Percentiles rank a stretch among this genome's conserved stretches.
These are phyloP conservation scores for Cyprinella venusta DNA, from an alignment of 2,797 vertebrate species.

Conservation along the genomic window DNA sequence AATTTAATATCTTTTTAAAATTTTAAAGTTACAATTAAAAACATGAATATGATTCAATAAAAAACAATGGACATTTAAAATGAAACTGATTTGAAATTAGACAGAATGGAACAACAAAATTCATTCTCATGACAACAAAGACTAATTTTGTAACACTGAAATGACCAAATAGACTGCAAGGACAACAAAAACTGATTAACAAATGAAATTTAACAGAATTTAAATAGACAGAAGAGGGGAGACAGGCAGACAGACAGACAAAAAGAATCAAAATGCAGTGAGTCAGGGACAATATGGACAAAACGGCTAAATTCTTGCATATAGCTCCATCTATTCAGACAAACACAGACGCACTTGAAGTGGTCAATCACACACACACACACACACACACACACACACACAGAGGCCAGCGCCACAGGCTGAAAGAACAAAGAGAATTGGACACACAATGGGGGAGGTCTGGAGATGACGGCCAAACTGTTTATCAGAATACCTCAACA, in stretches of 20 bases:
- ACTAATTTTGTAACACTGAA: neutral
- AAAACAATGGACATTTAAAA: neutral
- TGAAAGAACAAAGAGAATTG: slow-evolving; percentile 68
- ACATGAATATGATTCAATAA: neutral
- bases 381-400: slow-evolving; percentile 41
- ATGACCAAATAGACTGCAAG: neutral
- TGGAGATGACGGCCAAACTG: slow-evolving; percentile 48
- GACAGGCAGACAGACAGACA: slow-evolving; percentile 21
- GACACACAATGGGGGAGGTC: slow-evolving; percentile 59
- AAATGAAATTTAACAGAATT: neutral
- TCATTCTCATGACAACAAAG: neutral
- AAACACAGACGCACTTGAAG: slow-evolving; percentile 33
- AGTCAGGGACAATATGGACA: neutral
- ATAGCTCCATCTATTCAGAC: neutral
- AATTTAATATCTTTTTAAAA: neutral
- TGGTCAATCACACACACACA: slow-evolving; percentile 46
- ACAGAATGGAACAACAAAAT: neutral
- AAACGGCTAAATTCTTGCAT: slow-evolving; percentile 27
- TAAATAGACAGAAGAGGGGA: neutral
- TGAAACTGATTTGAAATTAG: slow-evolving; percentile 1
- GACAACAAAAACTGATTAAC: neutral
- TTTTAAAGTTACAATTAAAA: too few species aligned
- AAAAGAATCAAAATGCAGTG: slow-evolving; percentile 20
- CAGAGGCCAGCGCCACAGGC: slow-evolving; percentile 32
- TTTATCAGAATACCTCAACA: slow-evolving; percentile 52